A percentile compares a stretch with the other conserved stretches of the same genome.
Evolutionary conservation across 2,888 invertebrate species (phyloP).

Genomic region (Mactromeris polynyma): DNA sequence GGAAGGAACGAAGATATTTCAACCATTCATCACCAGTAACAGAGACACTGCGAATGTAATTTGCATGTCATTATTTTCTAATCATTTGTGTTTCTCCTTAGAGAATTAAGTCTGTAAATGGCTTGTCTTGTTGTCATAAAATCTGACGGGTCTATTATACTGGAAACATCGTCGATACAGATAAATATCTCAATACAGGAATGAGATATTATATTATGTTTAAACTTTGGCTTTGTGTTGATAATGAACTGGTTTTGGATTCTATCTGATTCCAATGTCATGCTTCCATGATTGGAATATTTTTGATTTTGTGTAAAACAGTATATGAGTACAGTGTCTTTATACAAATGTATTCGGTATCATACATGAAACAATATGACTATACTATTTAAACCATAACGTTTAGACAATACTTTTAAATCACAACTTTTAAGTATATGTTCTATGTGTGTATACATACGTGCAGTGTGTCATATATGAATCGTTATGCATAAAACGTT

Average conservation of each 20-base stretch:
- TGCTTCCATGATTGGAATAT: neutral
- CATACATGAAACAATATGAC: neutral
- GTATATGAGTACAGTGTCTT: neutral
- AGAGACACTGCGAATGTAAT: constrained; percentile 26
- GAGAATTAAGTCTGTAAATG: constrained; percentile 22
- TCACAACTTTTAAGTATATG: too few relatives aligned
- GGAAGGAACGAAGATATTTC: neutral
- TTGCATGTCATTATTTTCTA: constrained; percentile 39
- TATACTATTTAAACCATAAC: neutral
- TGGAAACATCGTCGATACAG: neutral
- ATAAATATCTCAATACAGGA: neutral
- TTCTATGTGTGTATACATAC: too few relatives aligned
- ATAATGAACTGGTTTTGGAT: neutral
- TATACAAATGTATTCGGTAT: neutral
- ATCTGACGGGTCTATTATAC: constrained; percentile 36
- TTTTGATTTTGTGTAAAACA: neutral
- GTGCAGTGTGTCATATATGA: too few relatives aligned
- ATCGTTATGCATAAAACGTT: too few relatives aligned
- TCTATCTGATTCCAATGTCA: neutral
- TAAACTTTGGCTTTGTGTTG: constrained; percentile 1
- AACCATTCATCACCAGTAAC: constrained; percentile 12
- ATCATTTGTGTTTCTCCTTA: constrained; percentile 21
- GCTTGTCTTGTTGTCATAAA: constrained; percentile 35
- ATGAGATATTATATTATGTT: constrained; percentile 11
- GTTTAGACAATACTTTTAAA: too few relatives aligned